Conservation (phyloP, 2,113 vertebrate genomes). For the Takifugu bimaculatus region DNA sequence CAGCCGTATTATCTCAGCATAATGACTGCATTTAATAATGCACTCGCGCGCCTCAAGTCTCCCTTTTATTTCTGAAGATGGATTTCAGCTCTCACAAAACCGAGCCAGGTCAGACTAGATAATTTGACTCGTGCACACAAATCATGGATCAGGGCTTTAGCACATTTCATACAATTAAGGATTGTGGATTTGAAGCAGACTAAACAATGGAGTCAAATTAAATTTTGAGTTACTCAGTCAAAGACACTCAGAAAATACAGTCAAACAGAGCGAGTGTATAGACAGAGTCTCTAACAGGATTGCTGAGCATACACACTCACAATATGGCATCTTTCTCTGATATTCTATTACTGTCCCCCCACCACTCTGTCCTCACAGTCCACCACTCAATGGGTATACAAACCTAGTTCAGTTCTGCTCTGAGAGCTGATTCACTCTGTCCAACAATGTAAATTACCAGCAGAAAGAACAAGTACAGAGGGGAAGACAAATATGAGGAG, state of each 20-base stretch:
- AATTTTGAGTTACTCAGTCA: conserved; percentile 67
- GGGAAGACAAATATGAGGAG: not conserved
- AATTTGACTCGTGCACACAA: conserved; percentile 54
- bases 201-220: conserved; percentile 73
- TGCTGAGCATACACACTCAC: conserved; percentile 51
- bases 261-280: conserved; percentile 57
- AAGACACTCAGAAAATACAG: conserved; percentile 64
- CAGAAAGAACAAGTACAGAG: conserved; percentile 39
- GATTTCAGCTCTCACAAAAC: conserved; percentile 58
- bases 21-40: conserved; percentile 70
- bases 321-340: conserved; percentile 58
- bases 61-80: conserved; percentile 57
- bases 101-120: conserved; percentile 64
- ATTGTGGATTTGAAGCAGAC: conserved; percentile 68
- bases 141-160: conserved; percentile 64
- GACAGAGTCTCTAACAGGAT: conserved; percentile 70
- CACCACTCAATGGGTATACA: conserved; percentile 32
- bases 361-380: conserved; percentile 12
- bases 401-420: conserved; percentile 44
- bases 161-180: conserved; percentile 69
- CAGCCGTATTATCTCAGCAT: conserved; percentile 65
- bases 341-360: conserved; percentile 63
- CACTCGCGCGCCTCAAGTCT: conserved; percentile 55
- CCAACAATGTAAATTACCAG: conserved; percentile 30
- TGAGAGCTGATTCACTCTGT: conserved; percentile 13